Evolutionary conservation across 2,113 vertebrate species (phyloP).

Genomic region (Serilophus lunatus): DNA sequence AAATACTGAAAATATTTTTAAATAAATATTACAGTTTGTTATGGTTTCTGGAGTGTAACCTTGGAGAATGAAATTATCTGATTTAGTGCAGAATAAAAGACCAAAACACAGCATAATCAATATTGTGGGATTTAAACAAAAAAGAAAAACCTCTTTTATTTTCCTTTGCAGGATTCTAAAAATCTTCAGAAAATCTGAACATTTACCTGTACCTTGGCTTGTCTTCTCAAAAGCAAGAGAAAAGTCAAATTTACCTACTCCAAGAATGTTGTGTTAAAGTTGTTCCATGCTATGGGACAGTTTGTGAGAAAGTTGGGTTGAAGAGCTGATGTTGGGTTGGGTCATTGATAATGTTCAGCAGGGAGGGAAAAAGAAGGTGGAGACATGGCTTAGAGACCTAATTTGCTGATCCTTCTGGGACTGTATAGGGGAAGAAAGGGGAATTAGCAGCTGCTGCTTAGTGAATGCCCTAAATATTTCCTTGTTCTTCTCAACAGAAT

Average conservation of each 20-base stretch:
- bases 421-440: not conserved
- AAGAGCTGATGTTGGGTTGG: not conserved
- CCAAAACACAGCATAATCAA: not conserved
- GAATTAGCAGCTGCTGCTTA: not conserved
- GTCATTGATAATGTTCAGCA: not conserved
- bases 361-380: not conserved
- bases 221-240: not conserved
- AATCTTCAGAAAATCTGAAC: not conserved
- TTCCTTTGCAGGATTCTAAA: not conserved
- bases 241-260: not conserved
- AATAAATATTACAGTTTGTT: not conserved
- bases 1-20: not conserved
- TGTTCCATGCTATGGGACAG: not conserved
- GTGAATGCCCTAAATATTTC: not conserved
- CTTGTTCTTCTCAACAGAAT: not conserved
- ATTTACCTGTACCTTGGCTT: not conserved
- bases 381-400: not conserved
- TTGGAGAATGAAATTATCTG: not conserved
- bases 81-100: not conserved
- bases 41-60: not conserved
- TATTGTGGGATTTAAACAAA: not conserved
- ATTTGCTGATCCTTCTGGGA: not conserved
- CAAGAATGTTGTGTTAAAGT: not conserved
- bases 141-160: not conserved
- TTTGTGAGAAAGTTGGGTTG: not conserved